These are phyloP conservation scores for Caenorhabditis briggsae DNA, from an alignment of 1,140 invertebrate species.

Conservation along the genomic window DNA sequence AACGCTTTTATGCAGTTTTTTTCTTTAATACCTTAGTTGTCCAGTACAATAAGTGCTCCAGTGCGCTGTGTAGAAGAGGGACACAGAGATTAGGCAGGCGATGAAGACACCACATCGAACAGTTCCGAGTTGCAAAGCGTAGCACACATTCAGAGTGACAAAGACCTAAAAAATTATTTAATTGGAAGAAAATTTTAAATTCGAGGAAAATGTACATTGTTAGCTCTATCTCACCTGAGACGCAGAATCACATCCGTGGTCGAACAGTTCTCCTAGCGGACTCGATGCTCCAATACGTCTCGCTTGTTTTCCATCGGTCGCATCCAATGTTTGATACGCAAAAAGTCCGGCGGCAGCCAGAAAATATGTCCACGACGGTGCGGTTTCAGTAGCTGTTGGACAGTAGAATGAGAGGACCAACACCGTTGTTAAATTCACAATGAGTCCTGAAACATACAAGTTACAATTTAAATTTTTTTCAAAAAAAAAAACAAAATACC, in stretches of 20 bases:
- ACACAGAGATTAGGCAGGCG: constrained; percentile 93
- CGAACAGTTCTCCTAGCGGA: constrained; percentile 95
- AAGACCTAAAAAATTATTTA: constrained; percentile 84
- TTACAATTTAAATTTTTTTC: not conserved
- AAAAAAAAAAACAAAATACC: constrained; percentile 78
- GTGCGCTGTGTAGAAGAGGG: constrained; percentile 96
- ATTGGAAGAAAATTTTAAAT: constrained; percentile 77
- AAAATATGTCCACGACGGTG: constrained; percentile 82
- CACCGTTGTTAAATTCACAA: constrained; percentile 92
- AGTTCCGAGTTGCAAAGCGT: constrained; percentile 88
- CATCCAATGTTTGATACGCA: constrained; percentile 97
- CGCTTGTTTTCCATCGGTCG: constrained; percentile 89
- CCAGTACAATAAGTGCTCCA: constrained; percentile 98
- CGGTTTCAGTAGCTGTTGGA: constrained; percentile 81
- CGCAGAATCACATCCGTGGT: constrained; percentile 94
- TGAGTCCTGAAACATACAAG: constrained; percentile 83
- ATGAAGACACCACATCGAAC: constrained; percentile 88
- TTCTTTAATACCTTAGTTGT: constrained; percentile 89
- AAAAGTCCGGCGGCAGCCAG: constrained; percentile 93
- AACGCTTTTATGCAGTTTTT: too few relatives aligned
- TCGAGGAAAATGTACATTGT: not conserved
- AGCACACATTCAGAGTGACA: constrained; percentile 92
- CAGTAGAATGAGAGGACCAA: constrained; percentile 89
- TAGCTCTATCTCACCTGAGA: constrained; percentile 78
- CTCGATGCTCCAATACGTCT: constrained; percentile 90